Evolutionary conservation across 2,113 vertebrate genomes (phyloP), one percentile per base, ranked within the genome.

Genomic region (Elanus axillaris): DNA sequence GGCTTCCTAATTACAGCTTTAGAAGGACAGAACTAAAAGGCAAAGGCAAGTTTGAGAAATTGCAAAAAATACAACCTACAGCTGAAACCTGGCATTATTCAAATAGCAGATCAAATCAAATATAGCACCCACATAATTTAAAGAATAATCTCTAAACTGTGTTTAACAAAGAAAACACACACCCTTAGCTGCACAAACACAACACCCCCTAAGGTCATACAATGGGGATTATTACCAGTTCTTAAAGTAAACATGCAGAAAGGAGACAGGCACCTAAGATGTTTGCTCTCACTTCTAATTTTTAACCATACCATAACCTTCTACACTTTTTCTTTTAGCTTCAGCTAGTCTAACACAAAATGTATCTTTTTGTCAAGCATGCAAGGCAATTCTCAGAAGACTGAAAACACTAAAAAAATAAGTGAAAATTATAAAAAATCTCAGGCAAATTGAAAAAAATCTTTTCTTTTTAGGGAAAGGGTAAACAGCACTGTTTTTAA

Each of bases 181-280:
- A 13, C 93, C 83, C 93, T 72, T 68, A 91, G 62, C 80, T 93
- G 56, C 47, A 76, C 88, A 96, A 96, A 96, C 91, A 95, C 29
- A 88, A 1, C 66, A 81, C 83, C 76, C 38, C 84, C 94, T 91
- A 47, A 78, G 64, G 94, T 56, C 76, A 86, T 42, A 59, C 53
- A 60, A 29, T 22, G 31, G 52, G 52, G 82, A 95, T 69, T 73
- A 89, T 67, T 85, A 95, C 53, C 67, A 82, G 64, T 76, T 82
- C 81, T 67, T 58, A 93, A 85, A 87, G 94, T 55, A 96, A 96
- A 94, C 43, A 89, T 55, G 67, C 11, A 64, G 69, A 74, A 85
- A 64, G 59, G 6, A 95, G 67, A 34, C 10, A 43, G 69, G 60
- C 72, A 77, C 13, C 66, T 56, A 56, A 68, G 34, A 81, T 23